Evolutionary conservation across 1,140 invertebrate species (phyloP).

Genomic region (Drosophila persimilis): DNA sequence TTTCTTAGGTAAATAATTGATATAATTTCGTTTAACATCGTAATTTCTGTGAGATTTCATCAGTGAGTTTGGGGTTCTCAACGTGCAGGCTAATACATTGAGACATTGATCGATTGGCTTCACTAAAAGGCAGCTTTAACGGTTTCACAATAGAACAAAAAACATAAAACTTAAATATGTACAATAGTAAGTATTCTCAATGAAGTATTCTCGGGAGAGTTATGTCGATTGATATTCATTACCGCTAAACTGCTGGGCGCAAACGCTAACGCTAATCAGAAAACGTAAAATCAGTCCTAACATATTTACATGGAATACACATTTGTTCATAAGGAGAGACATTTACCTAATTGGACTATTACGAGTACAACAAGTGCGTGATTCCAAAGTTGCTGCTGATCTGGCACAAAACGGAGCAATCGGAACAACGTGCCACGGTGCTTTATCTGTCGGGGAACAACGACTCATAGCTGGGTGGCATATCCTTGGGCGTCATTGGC

Average conservation of each 20-base stretch:
- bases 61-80: constrained; percentile 33
- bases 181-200: constrained; percentile 27
- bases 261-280: constrained; percentile 58
- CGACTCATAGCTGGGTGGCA: constrained; percentile 80
- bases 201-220: constrained; percentile 6
- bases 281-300: constrained; percentile 71
- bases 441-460: constrained; percentile 81
- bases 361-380: constrained; percentile 39
- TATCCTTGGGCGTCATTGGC: constrained; percentile 74
- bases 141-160: constrained; percentile 14
- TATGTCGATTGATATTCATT: constrained; percentile 13
- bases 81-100: constrained; percentile 14
- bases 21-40: constrained; percentile 50
- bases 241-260: constrained; percentile 9
- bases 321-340: constrained; percentile 26
- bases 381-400: constrained; percentile 38
- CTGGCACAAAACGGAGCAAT: constrained; percentile 66
- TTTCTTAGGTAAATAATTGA: constrained; percentile 65
- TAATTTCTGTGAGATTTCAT: constrained; percentile 70
- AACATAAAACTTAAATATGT: constrained; percentile 42
- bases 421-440: background rate
- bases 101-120: constrained; percentile 22
- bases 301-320: constrained; percentile 66
- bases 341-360: constrained; percentile 45
- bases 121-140: constrained; percentile 40